phyloP scores from a whole-genome alignment of 2,113 vertebrate genomes.

The Anseranas semipalmata region DNA sequence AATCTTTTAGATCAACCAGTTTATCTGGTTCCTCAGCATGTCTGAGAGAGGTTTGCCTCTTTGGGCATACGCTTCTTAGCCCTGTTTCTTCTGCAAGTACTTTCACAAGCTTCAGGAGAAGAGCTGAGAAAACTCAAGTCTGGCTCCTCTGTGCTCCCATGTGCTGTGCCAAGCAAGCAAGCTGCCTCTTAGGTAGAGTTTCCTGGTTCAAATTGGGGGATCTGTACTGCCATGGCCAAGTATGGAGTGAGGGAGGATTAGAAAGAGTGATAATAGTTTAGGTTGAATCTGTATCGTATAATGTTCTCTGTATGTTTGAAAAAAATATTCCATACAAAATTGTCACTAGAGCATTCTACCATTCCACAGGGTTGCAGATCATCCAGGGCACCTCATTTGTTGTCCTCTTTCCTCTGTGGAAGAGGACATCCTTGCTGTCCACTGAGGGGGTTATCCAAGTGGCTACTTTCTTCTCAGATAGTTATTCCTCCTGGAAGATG shows the following conservation, averaged over 20 bases:
- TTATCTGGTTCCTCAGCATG: not conserved
- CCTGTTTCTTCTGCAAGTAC: not conserved
- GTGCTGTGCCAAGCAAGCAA: not conserved
- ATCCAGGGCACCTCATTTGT: not conserved
- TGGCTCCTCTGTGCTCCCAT: not conserved
- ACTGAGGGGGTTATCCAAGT: fast-evolving
- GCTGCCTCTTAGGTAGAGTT: not conserved
- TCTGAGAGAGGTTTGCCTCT: not conserved
- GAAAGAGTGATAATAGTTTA: not conserved
- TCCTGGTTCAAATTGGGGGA: not conserved
- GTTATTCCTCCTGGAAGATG: not conserved
- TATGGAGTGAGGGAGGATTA: not conserved
- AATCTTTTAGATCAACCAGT: not conserved
- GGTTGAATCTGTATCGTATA: not conserved
- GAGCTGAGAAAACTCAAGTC: not conserved
- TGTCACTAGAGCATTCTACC: not conserved
- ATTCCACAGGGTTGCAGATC: not conserved
- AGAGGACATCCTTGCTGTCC: not conserved
- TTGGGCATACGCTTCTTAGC: not conserved
- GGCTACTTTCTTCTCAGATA: not conserved
- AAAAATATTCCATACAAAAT: not conserved
- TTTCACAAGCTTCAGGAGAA: not conserved
- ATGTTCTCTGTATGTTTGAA: not conserved
- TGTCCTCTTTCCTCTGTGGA: not conserved
- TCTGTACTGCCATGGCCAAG: not conserved